Base-by-base conservation (phyloP, 2,888 invertebrate species). In the Mermis nigrescens region DNA sequence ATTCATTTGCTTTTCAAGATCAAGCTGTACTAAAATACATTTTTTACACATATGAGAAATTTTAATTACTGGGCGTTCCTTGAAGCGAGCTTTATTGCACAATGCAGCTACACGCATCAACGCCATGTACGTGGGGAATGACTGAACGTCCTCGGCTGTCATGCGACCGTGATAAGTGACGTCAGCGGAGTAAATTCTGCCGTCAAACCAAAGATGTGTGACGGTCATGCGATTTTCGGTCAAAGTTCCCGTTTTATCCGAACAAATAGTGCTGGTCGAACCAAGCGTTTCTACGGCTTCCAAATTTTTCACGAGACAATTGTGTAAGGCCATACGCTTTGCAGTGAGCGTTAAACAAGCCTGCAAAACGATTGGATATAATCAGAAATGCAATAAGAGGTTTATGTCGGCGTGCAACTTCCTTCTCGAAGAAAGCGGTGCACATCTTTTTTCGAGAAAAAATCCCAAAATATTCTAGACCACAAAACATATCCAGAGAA, bases 251-350 rank as follows among this genome's bases (percentile, higher is more conserved):
- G 84, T 84, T 74, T 85, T 85, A 69, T 84, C 84, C 1, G 84
- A 84, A 73, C 85, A 85, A 67, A 85, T 85, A 59, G 82, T 82
- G 0, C 83, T 83, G 1, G 85, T 85, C 0, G 83, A 84, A 4
- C 84, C 84, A 2, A 85, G 76, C 0, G 84, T 84, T 73, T 85
- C 84, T 0, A 85, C 84, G 45, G 83, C 83, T 72, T 85, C 84
- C 64, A 85, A 72, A 73, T 85, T 84, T 74, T 84, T 84, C 3
- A 85, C 83, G 48, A 85, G 73, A 68, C 85, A 86, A 71, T 85
- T 85, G 74, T 84, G 84, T 46, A 87, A 88, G 66, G 98, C 98
- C 95, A 95, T 98, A 73, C 95, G 83, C 76, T 95, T 95, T 73
- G 95, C 95, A 66, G 95, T 98, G 66, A 98, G 81, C 46, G 98